Conservation (phyloP, 2,113 vertebrate species). For the Alosa alosa region DNA sequence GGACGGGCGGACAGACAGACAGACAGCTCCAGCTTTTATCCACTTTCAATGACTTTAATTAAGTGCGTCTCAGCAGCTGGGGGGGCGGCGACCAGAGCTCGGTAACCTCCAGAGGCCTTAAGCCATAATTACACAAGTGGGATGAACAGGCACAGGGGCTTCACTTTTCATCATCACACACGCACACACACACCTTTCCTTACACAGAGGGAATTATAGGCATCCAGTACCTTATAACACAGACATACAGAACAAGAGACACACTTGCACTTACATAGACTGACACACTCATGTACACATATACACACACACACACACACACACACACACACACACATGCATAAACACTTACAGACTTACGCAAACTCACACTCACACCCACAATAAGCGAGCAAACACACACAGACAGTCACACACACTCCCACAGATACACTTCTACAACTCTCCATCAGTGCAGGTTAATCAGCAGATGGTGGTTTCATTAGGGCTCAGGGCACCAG, state of each 20-base stretch:
- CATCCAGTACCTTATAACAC: not conserved
- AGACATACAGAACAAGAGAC: too few relatives aligned
- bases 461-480: too few relatives aligned
- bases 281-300: not conserved
- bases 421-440: too few relatives aligned
- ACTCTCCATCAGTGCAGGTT: too few relatives aligned
- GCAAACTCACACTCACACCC: not conserved
- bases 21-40: slow-evolving; percentile 24
- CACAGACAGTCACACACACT: too few relatives aligned
- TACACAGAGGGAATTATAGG: not conserved
- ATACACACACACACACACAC: not conserved
- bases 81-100: too few relatives aligned
- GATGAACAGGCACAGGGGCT: not conserved
- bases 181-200: slow-evolving; percentile 10
- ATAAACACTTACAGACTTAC: not conserved
- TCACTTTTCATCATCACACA: not conserved
- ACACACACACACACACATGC: not conserved
- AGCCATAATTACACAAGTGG: too few relatives aligned
- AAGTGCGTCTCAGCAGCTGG: slow-evolving; percentile 13
- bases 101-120: too few relatives aligned
- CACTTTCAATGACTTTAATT: slow-evolving; percentile 47
- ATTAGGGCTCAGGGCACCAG: too few relatives aligned
- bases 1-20: too few relatives aligned
- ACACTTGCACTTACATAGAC: not conserved
- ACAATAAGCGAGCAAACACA: too few relatives aligned